Evolutionary conservation across 2,797 vertebrate genomes (phyloP).

Genomic region (Trematomus bernacchii): DNA sequence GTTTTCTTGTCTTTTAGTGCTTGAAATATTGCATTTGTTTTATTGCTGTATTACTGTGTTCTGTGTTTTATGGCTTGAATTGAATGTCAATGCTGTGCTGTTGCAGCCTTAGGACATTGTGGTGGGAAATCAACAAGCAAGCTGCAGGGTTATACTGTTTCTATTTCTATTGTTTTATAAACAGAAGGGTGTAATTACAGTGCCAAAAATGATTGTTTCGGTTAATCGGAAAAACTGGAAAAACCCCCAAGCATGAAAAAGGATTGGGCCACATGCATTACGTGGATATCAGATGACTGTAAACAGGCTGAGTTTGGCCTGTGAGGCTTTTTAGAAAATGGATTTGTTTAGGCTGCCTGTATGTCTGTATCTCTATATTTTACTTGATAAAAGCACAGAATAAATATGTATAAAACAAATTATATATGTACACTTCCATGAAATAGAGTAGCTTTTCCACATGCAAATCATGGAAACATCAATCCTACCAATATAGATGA

Average conservation of each 20-base stretch:
- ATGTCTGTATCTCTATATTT: neutral
- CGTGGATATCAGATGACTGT: conserved; percentile 5
- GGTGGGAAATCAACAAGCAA: conserved; percentile 22
- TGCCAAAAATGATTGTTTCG: conserved; percentile 22
- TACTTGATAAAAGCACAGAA: neutral
- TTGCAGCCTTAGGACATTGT: neutral
- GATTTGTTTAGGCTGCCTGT: neutral
- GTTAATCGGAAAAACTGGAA: conserved; percentile 9
- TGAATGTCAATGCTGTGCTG: neutral
- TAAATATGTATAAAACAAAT: too few species aligned
- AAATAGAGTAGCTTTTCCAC: neutral
- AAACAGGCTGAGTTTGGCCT: conserved; percentile 6
- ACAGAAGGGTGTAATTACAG: conserved; percentile 45
- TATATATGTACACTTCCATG: neutral
- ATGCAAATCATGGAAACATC: neutral
- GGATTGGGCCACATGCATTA: conserved; percentile 3
- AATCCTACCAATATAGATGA: neutral
- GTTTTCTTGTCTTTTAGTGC: neutral
- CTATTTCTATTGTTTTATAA: conserved; percentile 24
- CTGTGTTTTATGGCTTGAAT: neutral
- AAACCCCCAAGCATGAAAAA: conserved; percentile 1
- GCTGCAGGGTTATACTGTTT: conserved; percentile 11
- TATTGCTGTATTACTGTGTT: conserved; percentile 5
- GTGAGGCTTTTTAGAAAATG: neutral
- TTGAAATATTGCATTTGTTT: neutral